Evolutionary conservation across 2,113 vertebrate species (phyloP).

Genomic region (Halcyon senegalensis): DNA sequence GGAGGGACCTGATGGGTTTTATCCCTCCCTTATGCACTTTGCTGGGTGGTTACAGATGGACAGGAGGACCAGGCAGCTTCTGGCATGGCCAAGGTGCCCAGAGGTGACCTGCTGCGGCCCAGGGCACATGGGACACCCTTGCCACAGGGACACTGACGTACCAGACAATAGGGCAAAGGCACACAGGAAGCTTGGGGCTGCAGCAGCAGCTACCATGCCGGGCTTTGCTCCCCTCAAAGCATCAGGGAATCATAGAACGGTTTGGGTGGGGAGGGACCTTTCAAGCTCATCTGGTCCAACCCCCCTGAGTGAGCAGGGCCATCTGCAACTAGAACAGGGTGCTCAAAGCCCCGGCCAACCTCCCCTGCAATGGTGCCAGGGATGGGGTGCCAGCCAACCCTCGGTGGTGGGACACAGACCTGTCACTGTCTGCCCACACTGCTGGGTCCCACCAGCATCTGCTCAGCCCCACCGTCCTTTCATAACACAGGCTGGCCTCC

Average conservation of each 20-base stretch:
- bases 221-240: neutral
- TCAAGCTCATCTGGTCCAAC: neutral
- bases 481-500: neutral
- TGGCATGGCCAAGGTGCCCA: accelerated
- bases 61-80: neutral
- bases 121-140: neutral
- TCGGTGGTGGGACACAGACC: neutral
- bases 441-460: neutral
- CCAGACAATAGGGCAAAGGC: neutral
- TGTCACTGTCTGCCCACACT: neutral
- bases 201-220: neutral
- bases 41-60: neutral
- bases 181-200: accelerated
- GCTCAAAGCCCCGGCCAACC: neutral
- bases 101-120: neutral
- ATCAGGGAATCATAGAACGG: neutral
- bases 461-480: neutral
- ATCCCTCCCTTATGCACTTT: neutral
- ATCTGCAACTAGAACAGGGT: neutral
- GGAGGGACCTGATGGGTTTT: neutral
- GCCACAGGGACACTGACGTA: neutral
- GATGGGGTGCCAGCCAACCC: neutral
- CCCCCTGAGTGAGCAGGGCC: neutral
- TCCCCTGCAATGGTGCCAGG: neutral
- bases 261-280: neutral